phyloP scores from a whole-genome alignment of 1,140 invertebrate species.

The Lysiphlebus fabarum region DNA sequence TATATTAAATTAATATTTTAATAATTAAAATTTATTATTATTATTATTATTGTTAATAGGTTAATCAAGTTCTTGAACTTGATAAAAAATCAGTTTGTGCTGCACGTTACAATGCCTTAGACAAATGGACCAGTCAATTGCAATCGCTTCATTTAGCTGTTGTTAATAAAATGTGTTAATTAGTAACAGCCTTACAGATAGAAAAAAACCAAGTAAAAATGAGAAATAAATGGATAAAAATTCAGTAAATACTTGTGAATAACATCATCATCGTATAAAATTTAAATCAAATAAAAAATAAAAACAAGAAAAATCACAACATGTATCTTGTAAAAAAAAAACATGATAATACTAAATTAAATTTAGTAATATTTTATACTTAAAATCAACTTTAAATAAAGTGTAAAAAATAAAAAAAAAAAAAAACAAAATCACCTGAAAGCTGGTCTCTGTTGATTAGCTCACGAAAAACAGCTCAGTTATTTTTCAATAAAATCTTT shows the following conservation, averaged over 20 bases:
- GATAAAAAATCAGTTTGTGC: constrained; percentile 77
- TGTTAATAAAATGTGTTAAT: constrained; percentile 81
- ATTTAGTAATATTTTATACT: too few species aligned
- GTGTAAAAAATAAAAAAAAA: too few species aligned
- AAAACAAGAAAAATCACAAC: background rate
- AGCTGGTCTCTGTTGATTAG: too few species aligned
- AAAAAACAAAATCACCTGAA: too few species aligned
- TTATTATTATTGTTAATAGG: constrained; percentile 42
- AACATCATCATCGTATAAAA: too few species aligned
- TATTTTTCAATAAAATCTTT: too few species aligned
- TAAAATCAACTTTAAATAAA: too few species aligned
- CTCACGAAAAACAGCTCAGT: too few species aligned
- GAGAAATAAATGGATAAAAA: constrained; percentile 20
- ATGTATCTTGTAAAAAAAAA: constrained; percentile 1
- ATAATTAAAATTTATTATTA: background rate
- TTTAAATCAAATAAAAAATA: background rate
- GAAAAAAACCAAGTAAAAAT: constrained; percentile 9
- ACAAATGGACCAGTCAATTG: constrained; percentile 94
- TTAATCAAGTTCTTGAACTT: constrained; percentile 91
- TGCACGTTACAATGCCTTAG: constrained; percentile 86
- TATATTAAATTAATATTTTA: too few species aligned
- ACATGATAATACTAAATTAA: background rate
- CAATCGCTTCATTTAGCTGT: constrained; percentile 84
- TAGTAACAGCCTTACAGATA: constrained; percentile 13
- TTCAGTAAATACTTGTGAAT: constrained; percentile 27